Evolutionary conservation across 2,797 vertebrate species (phyloP), one percentile per base, ranked within the genome.

Genomic region (Nothura maculosa): DNA sequence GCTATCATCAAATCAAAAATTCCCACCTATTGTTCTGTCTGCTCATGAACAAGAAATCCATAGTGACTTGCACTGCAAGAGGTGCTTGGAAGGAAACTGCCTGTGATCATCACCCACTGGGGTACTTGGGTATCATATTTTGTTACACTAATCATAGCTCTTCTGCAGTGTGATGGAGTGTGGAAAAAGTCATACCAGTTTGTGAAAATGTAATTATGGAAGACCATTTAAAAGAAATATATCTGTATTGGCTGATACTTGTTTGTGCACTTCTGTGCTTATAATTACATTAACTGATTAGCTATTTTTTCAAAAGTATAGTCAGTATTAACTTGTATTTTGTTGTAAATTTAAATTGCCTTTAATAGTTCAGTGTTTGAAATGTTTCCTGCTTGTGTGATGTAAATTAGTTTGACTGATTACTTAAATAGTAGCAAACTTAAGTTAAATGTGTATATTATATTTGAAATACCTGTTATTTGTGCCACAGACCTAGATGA

Each of bases 1-100:
- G 67, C 86, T 30, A 87, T 98, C 85, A 98, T 98, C 89, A 98
- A 98, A 96, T 97, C 97, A 81, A 98, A 98, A 97, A 98, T 98
- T 61, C 98, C 98, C 69, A 98, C 98, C 2, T 98, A 98, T 10
- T 96, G 97, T 93, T 98, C 98, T 45, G 60, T 98, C 58, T 95
- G 90, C 66, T 97, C 68, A 90, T 98, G 95, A 98, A 74, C 27
- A 85, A 60, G 69, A 68, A 43, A 48, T 54, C 10, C 50, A 9
- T 21, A 62, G 20, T 55, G 58, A 58, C 82, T 63, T 85, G 8
- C 42, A 25, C 81, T 85, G 8, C 70, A 52, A 78, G 16, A 32
- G 61, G 43, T 67, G 18, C 62, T 70, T 64, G 61, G 74, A 60
- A 79, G 79, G 54, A 75, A 18, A 8, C 36, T 43, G 62, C 21